These are phyloP conservation scores for Rutilus rutilus DNA, from an alignment of 2,113 vertebrate species.

Conservation along the genomic window DNA sequence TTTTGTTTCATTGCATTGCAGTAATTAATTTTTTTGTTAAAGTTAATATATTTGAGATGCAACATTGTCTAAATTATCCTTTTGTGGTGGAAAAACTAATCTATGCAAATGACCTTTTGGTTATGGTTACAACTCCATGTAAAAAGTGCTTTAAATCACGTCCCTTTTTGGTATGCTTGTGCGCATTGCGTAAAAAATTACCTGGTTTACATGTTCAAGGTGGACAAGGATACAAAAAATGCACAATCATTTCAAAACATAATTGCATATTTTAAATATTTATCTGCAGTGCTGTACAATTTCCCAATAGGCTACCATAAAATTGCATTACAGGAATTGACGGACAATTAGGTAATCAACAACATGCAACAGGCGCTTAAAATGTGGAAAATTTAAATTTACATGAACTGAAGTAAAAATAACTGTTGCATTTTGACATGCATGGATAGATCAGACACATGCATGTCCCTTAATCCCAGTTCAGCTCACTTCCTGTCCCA, in stretches of 20 bases:
- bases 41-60: not conserved
- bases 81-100: not conserved
- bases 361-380: not conserved
- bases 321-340: not conserved
- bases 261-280: not conserved
- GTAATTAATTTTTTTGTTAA: not conserved
- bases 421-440: slow-evolving; percentile 4
- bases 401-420: not conserved
- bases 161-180: not conserved
- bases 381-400: not conserved
- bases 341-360: not conserved
- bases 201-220: not conserved
- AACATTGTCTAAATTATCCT: not conserved
- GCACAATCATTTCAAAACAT: not conserved
- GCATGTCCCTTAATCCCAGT: slow-evolving; percentile 2
- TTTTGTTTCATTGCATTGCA: no score
- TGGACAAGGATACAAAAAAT: not conserved
- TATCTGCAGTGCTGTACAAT: not conserved
- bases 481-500: slow-evolving; percentile 48
- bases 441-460: slow-evolving; percentile 44
- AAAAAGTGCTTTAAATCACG: not conserved
- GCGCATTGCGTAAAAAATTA: not conserved
- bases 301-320: not conserved
- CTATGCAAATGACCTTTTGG: not conserved
- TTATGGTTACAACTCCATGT: not conserved